Evolutionary conservation across 2,113 vertebrate genomes (phyloP).

Genomic region (Symphodus melops): DNA sequence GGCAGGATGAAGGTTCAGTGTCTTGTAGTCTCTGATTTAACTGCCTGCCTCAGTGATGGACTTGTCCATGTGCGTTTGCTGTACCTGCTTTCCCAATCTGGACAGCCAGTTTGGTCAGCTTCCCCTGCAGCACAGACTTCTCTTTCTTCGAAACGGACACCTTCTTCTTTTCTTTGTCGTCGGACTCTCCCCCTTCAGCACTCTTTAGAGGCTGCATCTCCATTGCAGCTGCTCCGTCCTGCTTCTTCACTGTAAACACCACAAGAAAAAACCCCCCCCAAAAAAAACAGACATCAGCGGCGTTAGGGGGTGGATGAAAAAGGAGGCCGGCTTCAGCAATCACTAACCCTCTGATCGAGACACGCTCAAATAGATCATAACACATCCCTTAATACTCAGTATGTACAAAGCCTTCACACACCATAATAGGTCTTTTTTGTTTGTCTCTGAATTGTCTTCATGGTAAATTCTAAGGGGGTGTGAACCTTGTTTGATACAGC

Average conservation of each 20-base stretch:
- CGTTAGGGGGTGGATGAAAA: slow-evolving; percentile 28
- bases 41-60: slow-evolving; percentile 42
- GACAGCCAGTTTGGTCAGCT: slow-evolving; percentile 98
- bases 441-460: slow-evolving; percentile 3
- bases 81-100: slow-evolving; percentile 99
- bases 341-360: not conserved
- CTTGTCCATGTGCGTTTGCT: slow-evolving; percentile 28
- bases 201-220: slow-evolving; percentile 99
- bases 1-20: slow-evolving; percentile 47
- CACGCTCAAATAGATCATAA: slow-evolving; percentile 8
- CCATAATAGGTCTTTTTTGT: not conserved
- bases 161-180: slow-evolving; percentile 96
- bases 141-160: slow-evolving; percentile 94
- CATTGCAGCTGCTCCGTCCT: slow-evolving; percentile 98
- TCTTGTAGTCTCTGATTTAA: slow-evolving; percentile 24
- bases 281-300: slow-evolving; percentile 26
- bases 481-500: not conserved
- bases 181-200: slow-evolving; percentile 93
- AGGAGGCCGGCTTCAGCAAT: slow-evolving; percentile 3
- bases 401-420: slow-evolving; percentile 1
- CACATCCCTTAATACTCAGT: slow-evolving; percentile 2
- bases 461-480: not conserved
- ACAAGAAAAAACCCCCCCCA: slow-evolving; percentile 30
- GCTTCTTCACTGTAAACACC: slow-evolving; percentile 92
- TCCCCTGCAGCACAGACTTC: slow-evolving; percentile 98